phyloP scores from a whole-genome alignment of 2,113 vertebrate genomes.

The Platysteira castanea region DNA sequence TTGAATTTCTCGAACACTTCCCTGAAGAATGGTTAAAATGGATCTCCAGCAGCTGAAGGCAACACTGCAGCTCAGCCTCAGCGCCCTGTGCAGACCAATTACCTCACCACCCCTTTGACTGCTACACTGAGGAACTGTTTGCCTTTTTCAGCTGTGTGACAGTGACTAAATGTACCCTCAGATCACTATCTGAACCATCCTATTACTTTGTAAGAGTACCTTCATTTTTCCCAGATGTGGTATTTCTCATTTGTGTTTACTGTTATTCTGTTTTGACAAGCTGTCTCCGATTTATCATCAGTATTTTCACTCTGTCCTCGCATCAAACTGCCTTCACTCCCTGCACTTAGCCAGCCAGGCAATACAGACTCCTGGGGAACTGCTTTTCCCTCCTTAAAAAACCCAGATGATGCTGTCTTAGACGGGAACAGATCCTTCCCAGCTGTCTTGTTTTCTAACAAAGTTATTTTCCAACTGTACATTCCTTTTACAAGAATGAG shows the following conservation, averaged over 20 bases:
- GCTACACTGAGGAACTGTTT: background rate
- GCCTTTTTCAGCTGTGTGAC: background rate
- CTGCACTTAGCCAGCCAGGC: background rate
- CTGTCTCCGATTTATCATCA: background rate
- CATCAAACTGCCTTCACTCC: background rate
- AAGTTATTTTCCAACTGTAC: background rate
- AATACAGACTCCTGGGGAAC: background rate
- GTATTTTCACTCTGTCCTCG: background rate
- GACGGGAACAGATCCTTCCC: background rate
- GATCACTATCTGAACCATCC: background rate
- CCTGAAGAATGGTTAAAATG: background rate
- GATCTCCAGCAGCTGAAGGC: background rate
- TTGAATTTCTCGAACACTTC: background rate
- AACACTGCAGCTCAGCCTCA: background rate
- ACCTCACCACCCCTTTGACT: background rate
- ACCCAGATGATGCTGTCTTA: background rate
- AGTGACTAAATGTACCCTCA: background rate
- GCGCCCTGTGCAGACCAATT: accelerated
- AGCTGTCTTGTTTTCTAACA: background rate
- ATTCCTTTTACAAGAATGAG: background rate
- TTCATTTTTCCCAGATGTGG: background rate
- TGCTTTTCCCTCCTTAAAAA: background rate
- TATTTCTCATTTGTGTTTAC: background rate
- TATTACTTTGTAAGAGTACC: background rate
- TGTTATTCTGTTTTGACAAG: background rate